Evolutionary conservation across 2,888 invertebrate species (phyloP).

Genomic region (Spodoptera picta): DNA sequence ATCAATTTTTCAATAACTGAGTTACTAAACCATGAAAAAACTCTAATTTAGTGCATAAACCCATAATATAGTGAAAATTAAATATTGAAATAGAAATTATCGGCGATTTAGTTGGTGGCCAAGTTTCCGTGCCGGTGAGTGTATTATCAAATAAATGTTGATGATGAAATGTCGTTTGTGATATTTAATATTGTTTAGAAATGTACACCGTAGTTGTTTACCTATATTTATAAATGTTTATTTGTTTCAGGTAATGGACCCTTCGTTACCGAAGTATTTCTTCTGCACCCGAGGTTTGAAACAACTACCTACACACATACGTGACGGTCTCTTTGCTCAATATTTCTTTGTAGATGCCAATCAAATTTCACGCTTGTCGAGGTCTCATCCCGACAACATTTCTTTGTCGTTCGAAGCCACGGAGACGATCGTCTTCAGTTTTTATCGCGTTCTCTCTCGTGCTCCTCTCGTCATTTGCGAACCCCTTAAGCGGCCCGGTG

Average conservation of each 20-base stretch:
- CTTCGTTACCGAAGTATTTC: conserved; percentile 20
- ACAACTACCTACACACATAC: conserved; percentile 26
- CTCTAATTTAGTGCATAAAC: too few relatives aligned
- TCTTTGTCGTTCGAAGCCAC: conserved; percentile 67
- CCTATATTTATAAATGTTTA: conserved; percentile 21
- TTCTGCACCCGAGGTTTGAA: conserved; percentile 37
- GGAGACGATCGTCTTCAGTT: conserved; percentile 72
- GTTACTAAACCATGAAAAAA: too few relatives aligned
- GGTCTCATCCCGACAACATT: conserved; percentile 69
- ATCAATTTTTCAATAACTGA: too few relatives aligned
- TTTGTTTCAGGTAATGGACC: conserved; percentile 63
- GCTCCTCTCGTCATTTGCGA: conserved; percentile 79
- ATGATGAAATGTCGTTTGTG: conserved; percentile 2
- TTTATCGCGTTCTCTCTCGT: conserved; percentile 79
- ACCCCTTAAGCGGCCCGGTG: conserved; percentile 76
- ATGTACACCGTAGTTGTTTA: conserved; percentile 5
- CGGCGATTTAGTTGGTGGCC: too few relatives aligned
- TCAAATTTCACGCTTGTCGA: conserved; percentile 77
- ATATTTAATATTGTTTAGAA: conserved; percentile 6
- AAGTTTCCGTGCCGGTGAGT: too few relatives aligned
- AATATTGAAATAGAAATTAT: too few relatives aligned
- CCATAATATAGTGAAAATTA: too few relatives aligned
- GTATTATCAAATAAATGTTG: conserved; percentile 14
- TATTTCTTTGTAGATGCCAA: conserved; percentile 67
- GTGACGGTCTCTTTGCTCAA: conserved; percentile 52